Evolutionary conservation across 2,888 invertebrate species (phyloP), one percentile per base, ranked within the genome.

Genomic region (Drosophila aldrichi): DNA sequence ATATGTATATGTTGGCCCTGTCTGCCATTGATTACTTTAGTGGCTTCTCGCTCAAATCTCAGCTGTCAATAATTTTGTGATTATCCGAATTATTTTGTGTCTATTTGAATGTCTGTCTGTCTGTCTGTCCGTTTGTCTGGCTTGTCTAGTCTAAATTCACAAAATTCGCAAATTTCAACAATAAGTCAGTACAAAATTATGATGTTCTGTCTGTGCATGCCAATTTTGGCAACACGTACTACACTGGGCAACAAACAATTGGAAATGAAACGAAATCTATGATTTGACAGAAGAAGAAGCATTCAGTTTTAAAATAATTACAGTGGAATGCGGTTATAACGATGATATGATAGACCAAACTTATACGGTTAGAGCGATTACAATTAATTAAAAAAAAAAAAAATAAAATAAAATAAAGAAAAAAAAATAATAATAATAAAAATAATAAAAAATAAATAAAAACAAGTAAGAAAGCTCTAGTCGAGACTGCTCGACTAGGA

Each of bases 111-210:
- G 51, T 18, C 66, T 74, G 55, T 32, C 71, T 69, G 25, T 6
- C 59, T 49, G 56, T 22, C 41, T 55, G 14, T 16, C 44, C 16
- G 48, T 16, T 34, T 69, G 55, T 40, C 61, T 74, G 66, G 20
- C 71, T 56, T 69, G 70, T 67, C 81, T 64, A 57, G 81, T 59
- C 66, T 49, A 87, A 86, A 86, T 52, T 52, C 22, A 8, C 0
- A 22, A 52, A 52, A 52, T 87, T 89, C 81, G 76, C 78, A 84
- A 82, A 89, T 89, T 86, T 86, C 86, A 86, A 87, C 89, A 86
- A 82, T 71, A 89, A 87, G 82, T 89, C 89, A 84, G 89, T 85
- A 77, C 62, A 78, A 87, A 86, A 88, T 88, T 75, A 85, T 85
- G 78, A 71, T 83, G 86, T 78, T 86, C 44, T 55, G 70, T 48